Percentiles rank a stretch among this genome's conserved stretches.
phyloP scores from a whole-genome alignment of 2,113 vertebrate genomes.

The Oryzias celebensis region DNA sequence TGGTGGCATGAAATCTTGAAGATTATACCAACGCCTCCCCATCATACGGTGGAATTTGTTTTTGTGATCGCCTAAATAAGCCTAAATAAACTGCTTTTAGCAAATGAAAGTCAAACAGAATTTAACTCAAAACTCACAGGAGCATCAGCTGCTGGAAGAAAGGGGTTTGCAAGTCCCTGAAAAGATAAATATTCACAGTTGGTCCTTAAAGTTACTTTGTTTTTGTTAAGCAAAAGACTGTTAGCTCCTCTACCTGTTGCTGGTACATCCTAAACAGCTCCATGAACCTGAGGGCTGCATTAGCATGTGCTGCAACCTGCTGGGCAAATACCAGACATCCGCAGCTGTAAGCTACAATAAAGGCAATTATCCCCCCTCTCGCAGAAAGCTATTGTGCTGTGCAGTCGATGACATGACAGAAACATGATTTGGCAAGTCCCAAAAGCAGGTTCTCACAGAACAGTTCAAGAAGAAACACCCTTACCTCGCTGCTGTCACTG shows the following conservation, averaged over 20 bases:
- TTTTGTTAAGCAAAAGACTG: neutral
- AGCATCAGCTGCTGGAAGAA: conserved; percentile 52
- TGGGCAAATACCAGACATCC: conserved; percentile 53
- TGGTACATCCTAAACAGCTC: conserved; percentile 72
- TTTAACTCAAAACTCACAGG: conserved; percentile 46
- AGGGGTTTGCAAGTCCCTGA: conserved; percentile 62
- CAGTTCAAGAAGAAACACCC: neutral
- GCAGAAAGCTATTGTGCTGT: conserved; percentile 24
- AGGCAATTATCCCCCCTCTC: conserved; percentile 25
- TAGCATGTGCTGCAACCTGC: conserved; percentile 67
- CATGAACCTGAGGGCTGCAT: conserved; percentile 74
- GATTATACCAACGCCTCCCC: too few species aligned
- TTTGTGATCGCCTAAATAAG: too few species aligned
- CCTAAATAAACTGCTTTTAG: too few species aligned
- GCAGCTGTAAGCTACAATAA: conserved; percentile 48
- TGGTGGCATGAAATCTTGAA: too few species aligned
- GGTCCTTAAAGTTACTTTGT: neutral
- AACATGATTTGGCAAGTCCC: conserved; percentile 24
- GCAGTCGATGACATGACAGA: conserved; percentile 29
- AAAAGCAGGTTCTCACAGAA: conserved; percentile 1
- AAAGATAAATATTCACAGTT: conserved; percentile 24
- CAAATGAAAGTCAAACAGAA: neutral
- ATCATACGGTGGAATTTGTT: too few species aligned
- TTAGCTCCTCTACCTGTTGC: conserved; percentile 66
- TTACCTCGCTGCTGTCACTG: conserved; percentile 71